Evolutionary conservation across 2,888 invertebrate genomes (phyloP).

Genomic region (Ophion obscuratus): DNA sequence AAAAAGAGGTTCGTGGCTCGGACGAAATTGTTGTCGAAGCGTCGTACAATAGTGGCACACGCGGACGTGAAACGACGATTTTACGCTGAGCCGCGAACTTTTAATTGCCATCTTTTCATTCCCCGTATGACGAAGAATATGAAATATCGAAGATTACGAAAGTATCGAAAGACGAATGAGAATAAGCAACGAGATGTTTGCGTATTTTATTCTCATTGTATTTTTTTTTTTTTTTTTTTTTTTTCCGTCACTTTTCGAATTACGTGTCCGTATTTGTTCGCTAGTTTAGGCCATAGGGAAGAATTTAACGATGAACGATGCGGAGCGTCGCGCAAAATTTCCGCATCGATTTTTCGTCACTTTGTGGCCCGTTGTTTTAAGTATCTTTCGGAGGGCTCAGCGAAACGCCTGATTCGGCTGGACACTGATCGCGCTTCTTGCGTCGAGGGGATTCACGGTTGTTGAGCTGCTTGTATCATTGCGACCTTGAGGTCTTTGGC

Average conservation of each 20-base stretch:
- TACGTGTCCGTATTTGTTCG: not conserved
- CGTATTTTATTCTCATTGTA: constrained; percentile 6
- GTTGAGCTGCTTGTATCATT: constrained; percentile 89
- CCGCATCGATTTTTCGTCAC: not conserved
- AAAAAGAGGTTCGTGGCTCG: constrained; percentile 5
- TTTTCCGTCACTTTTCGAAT: not conserved
- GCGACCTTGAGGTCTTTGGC: constrained; percentile 92
- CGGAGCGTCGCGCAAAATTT: constrained; percentile 29
- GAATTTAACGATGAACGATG: constrained; percentile 9
- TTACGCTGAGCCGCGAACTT: constrained; percentile 18
- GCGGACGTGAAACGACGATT: not conserved
- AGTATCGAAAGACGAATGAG: not conserved
- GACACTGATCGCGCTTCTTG: not conserved
- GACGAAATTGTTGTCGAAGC: not conserved
- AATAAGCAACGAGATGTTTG: not conserved
- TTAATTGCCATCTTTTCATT: constrained; percentile 22
- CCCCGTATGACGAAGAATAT: constrained; percentile 26
- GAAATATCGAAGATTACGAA: constrained; percentile 8
- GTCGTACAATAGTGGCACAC: not conserved
- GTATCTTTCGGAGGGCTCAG: constrained; percentile 1
- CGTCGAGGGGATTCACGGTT: constrained; percentile 77
- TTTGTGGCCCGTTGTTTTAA: constrained; percentile 5
- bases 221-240: not conserved
- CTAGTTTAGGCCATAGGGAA: constrained; percentile 43
- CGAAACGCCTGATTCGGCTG: not conserved